Evolutionary conservation across 1,140 invertebrate genomes (phyloP).

Genomic region (Lepeophtheirus salmonis): DNA sequence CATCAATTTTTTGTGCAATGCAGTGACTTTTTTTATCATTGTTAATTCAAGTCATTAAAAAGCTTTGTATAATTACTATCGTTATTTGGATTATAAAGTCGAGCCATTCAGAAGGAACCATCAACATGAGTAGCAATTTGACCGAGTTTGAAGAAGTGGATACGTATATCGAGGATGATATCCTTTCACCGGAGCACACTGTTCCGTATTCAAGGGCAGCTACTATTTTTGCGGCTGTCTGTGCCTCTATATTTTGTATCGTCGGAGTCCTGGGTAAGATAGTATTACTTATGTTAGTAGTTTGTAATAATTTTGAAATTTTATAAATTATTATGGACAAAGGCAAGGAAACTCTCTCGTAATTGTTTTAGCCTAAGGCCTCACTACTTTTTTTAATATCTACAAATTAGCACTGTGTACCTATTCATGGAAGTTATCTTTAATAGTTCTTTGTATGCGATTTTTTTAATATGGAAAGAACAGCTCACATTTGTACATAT

Average conservation of each 20-base stretch:
- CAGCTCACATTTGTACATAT: too few species aligned
- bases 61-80: too few species aligned
- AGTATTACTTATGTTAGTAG: neutral
- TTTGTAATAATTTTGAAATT: neutral
- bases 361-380: neutral
- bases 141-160: too few species aligned
- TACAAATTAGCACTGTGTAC: neutral
- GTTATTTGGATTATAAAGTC: too few species aligned
- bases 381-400: too few species aligned
- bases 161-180: too few species aligned
- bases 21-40: too few species aligned
- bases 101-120: too few species aligned
- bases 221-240: slow-evolving; percentile 49
- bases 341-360: neutral
- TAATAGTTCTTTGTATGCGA: neutral
- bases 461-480: neutral
- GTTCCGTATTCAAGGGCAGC: slow-evolving; percentile 42
- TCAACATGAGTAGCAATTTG: too few species aligned
- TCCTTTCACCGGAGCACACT: slow-evolving; percentile 7
- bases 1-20: too few species aligned
- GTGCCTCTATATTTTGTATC: slow-evolving; percentile 53
- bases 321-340: neutral
- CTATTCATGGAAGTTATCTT: neutral
- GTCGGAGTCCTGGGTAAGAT: slow-evolving; percentile 49
- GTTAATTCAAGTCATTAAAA: too few species aligned